Base-by-base conservation (phyloP, 2,113 vertebrate genomes). In the Rhinolophus sinicus region DNA sequence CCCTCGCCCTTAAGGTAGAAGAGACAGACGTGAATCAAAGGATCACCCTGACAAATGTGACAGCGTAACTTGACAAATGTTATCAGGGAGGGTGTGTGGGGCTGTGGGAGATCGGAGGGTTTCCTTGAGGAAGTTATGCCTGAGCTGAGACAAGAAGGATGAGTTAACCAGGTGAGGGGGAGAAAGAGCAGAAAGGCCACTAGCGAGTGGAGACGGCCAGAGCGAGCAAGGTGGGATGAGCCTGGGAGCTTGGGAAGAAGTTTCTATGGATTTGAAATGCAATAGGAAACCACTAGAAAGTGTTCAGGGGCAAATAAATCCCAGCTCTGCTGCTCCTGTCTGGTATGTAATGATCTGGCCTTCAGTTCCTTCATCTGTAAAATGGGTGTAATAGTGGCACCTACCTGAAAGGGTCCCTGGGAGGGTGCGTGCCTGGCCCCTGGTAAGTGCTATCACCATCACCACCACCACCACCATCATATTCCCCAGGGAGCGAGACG, bases 401-500 rank as follows among this genome's bases (percentile, higher is more conserved):
- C 44, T 93, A 69, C 92, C 89, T n/a, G 77, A 82, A 28, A 76
- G 70, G 62, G 75, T 33, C 89, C 78, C 62, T 83, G 40, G 73
- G 56, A 96, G 88, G 93, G 95, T 90, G 58, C 76, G 87, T 84
- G 26, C 76, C 40, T 90, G 52, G 82, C 80, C 90, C 93, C 88
- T 88, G 58, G 84, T 35, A 94, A 94, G 76, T 95, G 73, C 82
- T 81, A 22, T 81, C 84, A 90, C 77, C 73, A 80, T 35, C 84
- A 94, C 70, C 58, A 92, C 33, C 78, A 83, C 13, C 30, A 22
- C 40, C 40, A 86, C 60, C 88, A 67, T 50, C 52, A 26, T 72
- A 4, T 92, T 70, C 87, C 91, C 82, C 94, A 98, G 98, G 97
- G 98, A 98, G 72, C 97, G 98, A 22, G 97, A 98, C 0, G 97